These are phyloP conservation scores for Yasuhikotakia modesta DNA, from an alignment of 2,797 vertebrate genomes.

Conservation along the genomic window DNA sequence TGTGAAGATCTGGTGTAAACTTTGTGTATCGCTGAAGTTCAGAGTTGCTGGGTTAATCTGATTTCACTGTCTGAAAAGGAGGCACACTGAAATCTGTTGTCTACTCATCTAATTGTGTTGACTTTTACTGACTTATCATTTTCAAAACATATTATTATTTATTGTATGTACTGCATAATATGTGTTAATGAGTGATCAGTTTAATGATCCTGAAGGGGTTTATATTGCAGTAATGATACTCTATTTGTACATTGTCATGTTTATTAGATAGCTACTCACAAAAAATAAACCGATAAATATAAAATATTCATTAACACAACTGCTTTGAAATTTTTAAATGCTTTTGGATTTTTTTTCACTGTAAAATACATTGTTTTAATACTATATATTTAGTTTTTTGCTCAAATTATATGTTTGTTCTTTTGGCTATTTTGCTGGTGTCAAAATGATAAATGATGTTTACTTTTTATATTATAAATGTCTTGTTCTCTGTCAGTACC, in stretches of 20 bases:
- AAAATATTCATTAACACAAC: too few relatives aligned
- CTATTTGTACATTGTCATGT: neutral
- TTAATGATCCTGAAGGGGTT: neutral
- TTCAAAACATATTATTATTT: neutral
- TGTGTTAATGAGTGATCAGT: too few relatives aligned
- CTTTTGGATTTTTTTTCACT: too few relatives aligned
- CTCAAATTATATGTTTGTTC: too few relatives aligned
- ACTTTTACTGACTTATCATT: neutral
- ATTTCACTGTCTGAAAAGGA: constrained; percentile 64
- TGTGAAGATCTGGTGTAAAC: constrained; percentile 1
- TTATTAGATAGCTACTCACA: neutral
- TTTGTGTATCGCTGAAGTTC: constrained; percentile 70
- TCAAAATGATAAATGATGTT: too few relatives aligned
- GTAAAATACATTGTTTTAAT: too few relatives aligned
- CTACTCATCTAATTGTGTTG: constrained; percentile 38
- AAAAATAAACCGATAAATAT: neutral
- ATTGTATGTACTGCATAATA: neutral
- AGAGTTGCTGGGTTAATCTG: constrained; percentile 69
- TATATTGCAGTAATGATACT: neutral
- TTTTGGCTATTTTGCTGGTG: too few relatives aligned
- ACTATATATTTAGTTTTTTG: too few relatives aligned
- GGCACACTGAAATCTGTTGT: constrained; percentile 33
- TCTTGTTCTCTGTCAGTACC: neutral
- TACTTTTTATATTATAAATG: neutral
- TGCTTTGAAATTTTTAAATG: too few relatives aligned